Evolutionary conservation across 2,797 vertebrate species (phyloP).

Genomic region (Myotis pilosus): DNA sequence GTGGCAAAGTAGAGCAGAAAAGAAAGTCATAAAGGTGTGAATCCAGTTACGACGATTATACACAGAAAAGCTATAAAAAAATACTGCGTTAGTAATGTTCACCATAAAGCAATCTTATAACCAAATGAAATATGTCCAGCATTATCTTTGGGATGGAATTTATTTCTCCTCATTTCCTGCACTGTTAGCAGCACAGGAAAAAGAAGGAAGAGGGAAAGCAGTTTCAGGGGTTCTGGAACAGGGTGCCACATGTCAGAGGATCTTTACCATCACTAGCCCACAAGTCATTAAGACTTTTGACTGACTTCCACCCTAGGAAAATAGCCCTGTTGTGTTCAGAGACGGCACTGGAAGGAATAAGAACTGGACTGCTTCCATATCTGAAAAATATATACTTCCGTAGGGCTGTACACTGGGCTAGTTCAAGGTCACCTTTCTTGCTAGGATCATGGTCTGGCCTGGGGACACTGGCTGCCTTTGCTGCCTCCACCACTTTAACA

Average conservation of each 20-base stretch:
- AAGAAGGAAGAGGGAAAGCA: conserved; percentile 33
- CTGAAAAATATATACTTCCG: conserved; percentile 46
- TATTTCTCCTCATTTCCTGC: conserved; percentile 82
- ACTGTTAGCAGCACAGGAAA: conserved; percentile 63
- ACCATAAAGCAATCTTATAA: conserved; percentile 85
- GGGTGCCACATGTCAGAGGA: conserved; percentile 44
- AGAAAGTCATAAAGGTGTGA: conserved; percentile 72
- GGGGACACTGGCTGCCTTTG: conserved; percentile 23
- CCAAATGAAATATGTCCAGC: conserved; percentile 83
- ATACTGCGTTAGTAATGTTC: conserved; percentile 81
- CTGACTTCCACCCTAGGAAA: conserved; percentile 49
- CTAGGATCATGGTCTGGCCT: conserved; percentile 65
- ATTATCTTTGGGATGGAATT: conserved; percentile 82
- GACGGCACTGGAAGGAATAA: conserved; percentile 41
- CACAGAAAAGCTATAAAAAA: conserved; percentile 83
- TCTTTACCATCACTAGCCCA: conserved; percentile 63
- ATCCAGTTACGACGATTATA: conserved; percentile 70
- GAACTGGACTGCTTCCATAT: conserved; percentile 40
- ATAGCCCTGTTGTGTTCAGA: conserved; percentile 54
- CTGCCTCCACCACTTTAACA: not conserved
- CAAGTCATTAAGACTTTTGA: conserved; percentile 66
- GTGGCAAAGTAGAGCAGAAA: conserved; percentile 72
- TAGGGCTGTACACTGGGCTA: conserved; percentile 63
- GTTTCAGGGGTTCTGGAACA: conserved; percentile 5
- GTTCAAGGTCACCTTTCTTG: conserved; percentile 84